Evolutionary conservation across 2,797 vertebrate species (phyloP), one percentile per base, ranked within the genome.

Genomic region (Megalops cyprinoides): DNA sequence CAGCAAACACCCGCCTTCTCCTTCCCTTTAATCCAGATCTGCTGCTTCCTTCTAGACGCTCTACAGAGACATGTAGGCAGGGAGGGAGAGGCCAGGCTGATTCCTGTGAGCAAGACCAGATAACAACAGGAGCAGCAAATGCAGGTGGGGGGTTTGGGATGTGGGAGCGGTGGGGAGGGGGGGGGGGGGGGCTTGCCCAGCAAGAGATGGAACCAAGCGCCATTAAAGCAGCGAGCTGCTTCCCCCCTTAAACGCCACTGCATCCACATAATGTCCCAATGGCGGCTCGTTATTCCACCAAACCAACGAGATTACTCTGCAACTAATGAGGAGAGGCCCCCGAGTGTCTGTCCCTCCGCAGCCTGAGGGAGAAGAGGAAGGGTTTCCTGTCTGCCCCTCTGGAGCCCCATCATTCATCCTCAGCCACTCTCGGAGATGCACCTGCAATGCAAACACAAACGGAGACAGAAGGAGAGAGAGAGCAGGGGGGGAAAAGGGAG

Each of bases 321-420:
- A 23, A 42, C 69, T 79, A 82, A 82, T 74, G 76, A 79, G 81
- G 74, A 74, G 46, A 25, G 55, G 81, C 46, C 39, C 20, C 58
- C 25, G 4, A 37, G 73, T 25, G 1, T 53, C 51, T 10, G 53
- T 73, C 58, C 81, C 55, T 18, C 20, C 49, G 53, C 42, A 49
- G 67, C 67, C 53, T 0, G 20, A 14, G 62, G 18, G 65, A 49
- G 76, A 42, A 62, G 39, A 77, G 14, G 23, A 65, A 78, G 12
- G 81, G 65, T 76, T 78, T 81, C 76, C 76, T 37, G 42, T 79
- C 77, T 42, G 48, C 37, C 48, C 77, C 8, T 46, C n/a, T 9
- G 71, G 28, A 8, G 14, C 37, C 69, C 55, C 69, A 51, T 75
- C 69, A 79, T 74, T 82, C 81, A 79, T 79, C 55, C 10, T 79